phyloP scores from a whole-genome alignment of 2,797 vertebrate genomes.

The Buphagus erythrorhynchus region DNA sequence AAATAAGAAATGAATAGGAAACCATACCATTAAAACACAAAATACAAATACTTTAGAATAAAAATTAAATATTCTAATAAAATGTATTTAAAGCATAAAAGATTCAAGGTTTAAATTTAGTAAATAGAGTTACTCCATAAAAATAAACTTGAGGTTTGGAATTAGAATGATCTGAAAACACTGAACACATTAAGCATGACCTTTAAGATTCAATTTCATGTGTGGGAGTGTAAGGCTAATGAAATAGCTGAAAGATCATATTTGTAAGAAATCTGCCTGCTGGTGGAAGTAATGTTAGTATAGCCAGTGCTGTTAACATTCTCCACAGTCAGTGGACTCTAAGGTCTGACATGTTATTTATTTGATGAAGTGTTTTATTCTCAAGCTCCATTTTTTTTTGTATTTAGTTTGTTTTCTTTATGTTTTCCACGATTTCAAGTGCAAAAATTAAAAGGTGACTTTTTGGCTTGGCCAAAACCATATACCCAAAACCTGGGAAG shows the following conservation, averaged over 20 bases:
- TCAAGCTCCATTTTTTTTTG: slow-evolving; percentile 17
- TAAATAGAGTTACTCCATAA: neutral
- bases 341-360: slow-evolving; percentile 63
- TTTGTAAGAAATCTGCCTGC: slow-evolving; percentile 59
- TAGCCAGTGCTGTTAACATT: slow-evolving; percentile 44
- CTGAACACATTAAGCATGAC: slow-evolving; percentile 56
- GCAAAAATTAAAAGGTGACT: neutral
- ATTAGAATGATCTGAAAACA: slow-evolving; percentile 46
- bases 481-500: neutral
- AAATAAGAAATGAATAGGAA: neutral
- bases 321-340: slow-evolving; percentile 21
- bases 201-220: slow-evolving; percentile 45
- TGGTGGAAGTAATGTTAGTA: slow-evolving; percentile 18
- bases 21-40: neutral
- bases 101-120: neutral
- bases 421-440: neutral
- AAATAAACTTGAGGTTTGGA: neutral
- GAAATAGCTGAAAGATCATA: slow-evolving; percentile 63
- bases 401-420: slow-evolving; percentile 26
- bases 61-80: neutral
- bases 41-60: neutral
- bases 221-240: slow-evolving; percentile 56
- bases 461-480: neutral
- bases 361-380: slow-evolving; percentile 70
- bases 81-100: neutral